phyloP scores from a whole-genome alignment of 2,797 vertebrate species.

The Psittacula echo region DNA sequence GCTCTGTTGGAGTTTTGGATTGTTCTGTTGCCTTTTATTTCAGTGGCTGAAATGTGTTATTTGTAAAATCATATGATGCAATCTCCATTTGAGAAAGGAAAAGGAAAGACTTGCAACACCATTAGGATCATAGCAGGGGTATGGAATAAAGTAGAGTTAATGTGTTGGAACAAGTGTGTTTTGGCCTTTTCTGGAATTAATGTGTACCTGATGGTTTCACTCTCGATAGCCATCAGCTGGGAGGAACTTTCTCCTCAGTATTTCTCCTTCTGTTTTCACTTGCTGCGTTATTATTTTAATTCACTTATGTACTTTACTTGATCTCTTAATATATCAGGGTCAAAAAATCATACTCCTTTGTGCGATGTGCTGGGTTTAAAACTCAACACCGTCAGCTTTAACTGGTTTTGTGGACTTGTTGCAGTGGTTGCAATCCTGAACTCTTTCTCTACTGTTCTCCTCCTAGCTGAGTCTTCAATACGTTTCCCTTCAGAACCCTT shows the following conservation, averaged over 20 bases:
- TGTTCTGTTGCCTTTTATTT: slow-evolving; percentile 66
- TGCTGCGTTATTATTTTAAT: not conserved
- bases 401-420: not conserved
- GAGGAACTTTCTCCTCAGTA: slow-evolving; percentile 5
- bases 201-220: slow-evolving; percentile 30
- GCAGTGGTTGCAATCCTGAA: not conserved
- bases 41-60: slow-evolving; percentile 55
- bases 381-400: not conserved
- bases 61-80: slow-evolving; percentile 62
- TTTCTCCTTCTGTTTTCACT: slow-evolving; percentile 30
- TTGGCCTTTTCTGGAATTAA: slow-evolving; percentile 65
- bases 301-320: not conserved
- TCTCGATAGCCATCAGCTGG: slow-evolving; percentile 8
- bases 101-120: slow-evolving; percentile 58
- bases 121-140: slow-evolving; percentile 67
- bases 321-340: not conserved
- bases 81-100: slow-evolving; percentile 63
- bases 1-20: slow-evolving; percentile 76
- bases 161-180: slow-evolving; percentile 66
- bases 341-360: not conserved
- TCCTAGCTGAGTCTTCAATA: rapidly evolving
- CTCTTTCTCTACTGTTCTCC: not conserved
- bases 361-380: not conserved
- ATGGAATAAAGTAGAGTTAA: slow-evolving; percentile 68
- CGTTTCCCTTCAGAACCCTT: not conserved